Conservation (phyloP, 92 coral and sea anemone genomes). For the Pocillopora meandrina region DNA sequence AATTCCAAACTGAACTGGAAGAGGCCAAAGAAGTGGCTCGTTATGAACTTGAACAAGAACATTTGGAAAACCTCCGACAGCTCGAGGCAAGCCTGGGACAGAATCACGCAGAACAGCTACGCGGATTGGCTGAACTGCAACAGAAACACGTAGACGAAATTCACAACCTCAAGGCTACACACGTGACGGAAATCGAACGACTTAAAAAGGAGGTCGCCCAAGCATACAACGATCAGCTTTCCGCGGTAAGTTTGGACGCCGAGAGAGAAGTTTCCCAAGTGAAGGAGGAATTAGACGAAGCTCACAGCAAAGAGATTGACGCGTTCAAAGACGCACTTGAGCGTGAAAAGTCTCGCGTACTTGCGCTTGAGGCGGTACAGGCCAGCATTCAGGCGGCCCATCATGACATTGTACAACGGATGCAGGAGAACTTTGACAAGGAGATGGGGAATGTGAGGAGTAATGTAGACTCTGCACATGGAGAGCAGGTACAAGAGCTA, state of each 20-base stretch:
- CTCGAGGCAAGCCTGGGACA: conserved; percentile 82
- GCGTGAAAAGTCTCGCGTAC: conserved; percentile 73
- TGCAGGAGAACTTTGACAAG: conserved; percentile 38
- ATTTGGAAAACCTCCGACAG: conserved; percentile 84
- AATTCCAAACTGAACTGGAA: conserved; percentile 82
- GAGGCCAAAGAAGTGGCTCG: conserved; percentile 94
- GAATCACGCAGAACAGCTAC: conserved; percentile 88
- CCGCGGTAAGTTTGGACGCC: conserved; percentile 75
- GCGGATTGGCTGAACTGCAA: conserved; percentile 80
- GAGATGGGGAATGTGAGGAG: conserved; percentile 61
- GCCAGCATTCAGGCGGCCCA: conserved; percentile 73
- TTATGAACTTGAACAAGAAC: conserved; percentile 91
- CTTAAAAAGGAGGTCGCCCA: conserved; percentile 63
- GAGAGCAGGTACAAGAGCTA: conserved; percentile 74
- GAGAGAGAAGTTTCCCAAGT: conserved; percentile 80
- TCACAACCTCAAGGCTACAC: conserved; percentile 53
- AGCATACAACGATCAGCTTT: conserved; percentile 69
- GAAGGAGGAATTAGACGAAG: conserved; percentile 83
- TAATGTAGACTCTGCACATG: conserved; percentile 84
- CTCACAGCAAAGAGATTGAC: conserved; percentile 79
- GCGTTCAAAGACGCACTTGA: conserved; percentile 63
- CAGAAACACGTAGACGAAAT: conserved; percentile 82
- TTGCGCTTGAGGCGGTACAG: conserved; percentile 73
- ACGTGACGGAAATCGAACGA: conserved; percentile 59
- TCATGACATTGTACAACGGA: conserved; percentile 60